Conservation (phyloP, 92 coral and sea anemone genomes). For the Phymanthus crucifer region DNA sequence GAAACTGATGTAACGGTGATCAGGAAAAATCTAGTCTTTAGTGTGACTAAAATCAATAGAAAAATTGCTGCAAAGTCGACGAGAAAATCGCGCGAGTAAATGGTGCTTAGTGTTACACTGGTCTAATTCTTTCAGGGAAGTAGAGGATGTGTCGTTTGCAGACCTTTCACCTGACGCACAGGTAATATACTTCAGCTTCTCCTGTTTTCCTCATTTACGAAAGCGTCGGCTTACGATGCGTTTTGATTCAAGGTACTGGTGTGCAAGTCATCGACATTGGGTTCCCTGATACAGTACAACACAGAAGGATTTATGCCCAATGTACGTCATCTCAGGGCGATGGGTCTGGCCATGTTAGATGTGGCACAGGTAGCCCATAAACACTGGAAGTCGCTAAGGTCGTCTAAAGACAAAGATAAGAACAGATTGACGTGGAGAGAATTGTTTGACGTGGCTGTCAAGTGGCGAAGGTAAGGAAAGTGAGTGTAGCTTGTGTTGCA, state of each 20-base stretch:
- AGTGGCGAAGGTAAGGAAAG: constrained; percentile 75
- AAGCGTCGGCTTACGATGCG: background rate
- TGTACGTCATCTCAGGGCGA: constrained; percentile 70
- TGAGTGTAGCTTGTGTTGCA: too few relatives aligned
- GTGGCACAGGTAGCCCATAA: constrained; percentile 84
- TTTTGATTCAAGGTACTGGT: constrained; percentile 48
- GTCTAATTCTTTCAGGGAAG: constrained; percentile 55
- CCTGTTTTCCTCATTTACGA: too few relatives aligned
- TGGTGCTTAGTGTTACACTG: background rate
- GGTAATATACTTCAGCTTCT: constrained; percentile 26
- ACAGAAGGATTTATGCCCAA: constrained; percentile 78
- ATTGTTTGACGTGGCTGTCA: constrained; percentile 76
- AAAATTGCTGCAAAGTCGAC: too few relatives aligned
- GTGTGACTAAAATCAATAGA: too few relatives aligned
- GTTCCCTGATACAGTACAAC: constrained; percentile 76
- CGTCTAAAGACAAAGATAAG: constrained; percentile 43
- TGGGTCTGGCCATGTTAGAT: constrained; percentile 81
- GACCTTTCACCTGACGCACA: constrained; percentile 69
- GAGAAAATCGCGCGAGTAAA: too few relatives aligned
- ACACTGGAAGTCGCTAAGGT: constrained; percentile 67
- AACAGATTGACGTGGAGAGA: constrained; percentile 74
- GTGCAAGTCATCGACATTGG: constrained; percentile 66
- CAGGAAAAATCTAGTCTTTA: too few relatives aligned
- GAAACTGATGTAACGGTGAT: too few relatives aligned
- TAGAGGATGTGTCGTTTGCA: constrained; percentile 53